Percentiles rank a stretch among this genome's conserved stretches.
phyloP scores from a whole-genome alignment of 2,113 vertebrate genomes.

The Lontra canadensis region DNA sequence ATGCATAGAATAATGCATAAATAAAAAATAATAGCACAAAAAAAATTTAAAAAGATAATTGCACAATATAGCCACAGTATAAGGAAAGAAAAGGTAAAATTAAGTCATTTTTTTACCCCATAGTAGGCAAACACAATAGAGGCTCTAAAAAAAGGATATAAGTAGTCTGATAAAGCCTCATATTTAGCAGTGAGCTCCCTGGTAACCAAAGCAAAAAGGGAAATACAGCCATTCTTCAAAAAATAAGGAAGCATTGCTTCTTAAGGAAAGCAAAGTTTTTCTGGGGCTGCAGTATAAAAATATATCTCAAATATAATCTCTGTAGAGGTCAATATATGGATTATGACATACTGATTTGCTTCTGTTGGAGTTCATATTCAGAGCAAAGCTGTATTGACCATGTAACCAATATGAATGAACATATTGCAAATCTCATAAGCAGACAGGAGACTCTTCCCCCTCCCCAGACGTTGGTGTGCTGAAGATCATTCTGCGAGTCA shows the following conservation, averaged over 20 bases:
- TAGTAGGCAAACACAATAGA: background rate
- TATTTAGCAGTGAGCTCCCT: background rate
- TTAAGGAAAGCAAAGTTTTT: background rate
- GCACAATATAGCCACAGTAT: slow-evolving; percentile 18
- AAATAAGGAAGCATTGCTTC: background rate
- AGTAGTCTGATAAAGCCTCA: background rate
- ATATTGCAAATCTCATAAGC: background rate
- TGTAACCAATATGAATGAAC: background rate
- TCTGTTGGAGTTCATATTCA: background rate
- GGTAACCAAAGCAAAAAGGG: slow-evolving; percentile 54
- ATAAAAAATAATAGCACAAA: slow-evolving; percentile 37
- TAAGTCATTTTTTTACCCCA: background rate
- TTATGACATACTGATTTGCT: background rate
- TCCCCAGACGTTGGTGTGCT: background rate
- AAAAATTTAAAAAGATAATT: background rate
- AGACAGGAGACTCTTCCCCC: background rate
- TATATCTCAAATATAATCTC: background rate
- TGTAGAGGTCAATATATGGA: background rate
- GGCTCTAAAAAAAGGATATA: background rate
- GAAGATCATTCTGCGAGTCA: background rate
- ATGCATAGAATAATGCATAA: slow-evolving; percentile 20
- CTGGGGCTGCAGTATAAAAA: slow-evolving; percentile 19
- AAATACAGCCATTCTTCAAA: background rate
- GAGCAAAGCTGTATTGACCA: background rate
- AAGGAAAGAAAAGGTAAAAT: background rate